These are phyloP conservation scores for Synanthedon tipuliformis DNA, from an alignment of 2,888 invertebrate species.

Conservation along the genomic window DNA sequence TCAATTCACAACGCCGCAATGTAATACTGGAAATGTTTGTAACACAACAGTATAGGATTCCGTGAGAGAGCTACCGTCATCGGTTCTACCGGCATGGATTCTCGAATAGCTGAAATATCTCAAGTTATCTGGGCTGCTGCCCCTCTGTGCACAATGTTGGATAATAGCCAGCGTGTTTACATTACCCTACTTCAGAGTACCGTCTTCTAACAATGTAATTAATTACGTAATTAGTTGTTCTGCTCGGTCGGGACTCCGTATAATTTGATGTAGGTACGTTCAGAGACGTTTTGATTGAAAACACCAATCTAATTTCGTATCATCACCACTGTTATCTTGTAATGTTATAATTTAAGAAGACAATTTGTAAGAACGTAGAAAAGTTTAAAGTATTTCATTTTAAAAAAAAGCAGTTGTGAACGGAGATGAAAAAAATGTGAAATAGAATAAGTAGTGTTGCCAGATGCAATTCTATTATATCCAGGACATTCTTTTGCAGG, in stretches of 20 bases:
- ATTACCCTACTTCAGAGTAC: not conserved
- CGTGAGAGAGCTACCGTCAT: constrained; percentile 22
- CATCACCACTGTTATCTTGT: too few relatives aligned
- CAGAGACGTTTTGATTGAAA: too few relatives aligned
- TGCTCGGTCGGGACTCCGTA: not conserved
- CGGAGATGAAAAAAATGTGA: too few relatives aligned
- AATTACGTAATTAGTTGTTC: not conserved
- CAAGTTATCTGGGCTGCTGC: not conserved
- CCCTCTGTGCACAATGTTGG: not conserved
- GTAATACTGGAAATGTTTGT: constrained; percentile 22
- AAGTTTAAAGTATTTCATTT: too few relatives aligned
- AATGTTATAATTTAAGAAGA: too few relatives aligned
- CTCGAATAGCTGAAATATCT: constrained; percentile 41
- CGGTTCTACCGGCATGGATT: constrained; percentile 11
- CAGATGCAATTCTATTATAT: too few relatives aligned
- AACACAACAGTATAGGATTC: constrained; percentile 26
- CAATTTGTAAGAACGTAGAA: too few relatives aligned
- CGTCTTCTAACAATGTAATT: not conserved
- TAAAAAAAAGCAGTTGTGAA: too few relatives aligned
- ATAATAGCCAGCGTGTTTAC: not conserved
- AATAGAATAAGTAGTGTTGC: too few relatives aligned
- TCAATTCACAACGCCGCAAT: constrained; percentile 21
- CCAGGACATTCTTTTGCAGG: too few relatives aligned
- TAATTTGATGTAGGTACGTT: too few relatives aligned
- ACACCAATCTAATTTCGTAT: too few relatives aligned